Evolutionary conservation across 2,888 invertebrate genomes (phyloP), one percentile per base, ranked within the genome.

Genomic region (Sisyra terminalis): DNA sequence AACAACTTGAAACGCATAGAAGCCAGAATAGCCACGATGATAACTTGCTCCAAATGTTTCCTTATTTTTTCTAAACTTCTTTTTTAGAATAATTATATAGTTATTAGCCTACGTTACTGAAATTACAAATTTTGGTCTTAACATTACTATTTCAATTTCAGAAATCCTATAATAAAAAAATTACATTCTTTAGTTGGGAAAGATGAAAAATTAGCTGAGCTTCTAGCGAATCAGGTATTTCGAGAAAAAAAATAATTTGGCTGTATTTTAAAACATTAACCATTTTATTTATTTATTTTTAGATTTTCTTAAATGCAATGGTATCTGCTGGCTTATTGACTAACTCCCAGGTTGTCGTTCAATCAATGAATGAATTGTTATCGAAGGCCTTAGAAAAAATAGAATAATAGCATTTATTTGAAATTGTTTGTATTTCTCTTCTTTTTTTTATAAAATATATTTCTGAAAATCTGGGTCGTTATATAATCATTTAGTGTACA

Each of bases 291-390:
- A 29, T 16, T 51, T 50, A 45, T 53, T 50, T 66, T 72, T 45
- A 84, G 77, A 60, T 97, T 31, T 96, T 93, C 59, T 78, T 81
- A 44, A 93, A 94, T 60, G 87, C 93, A 0, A 88, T 97, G 88
- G 87, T 94, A 8, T 84, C 85, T 3, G 96, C 96, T 31, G 96
- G 96, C 8, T 69, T 97, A 24, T 74, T 93, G 1, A 84, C 92
- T 58, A 94, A 97, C 66, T 86, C 96, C 0, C 71, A 92, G 48
- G 74, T 78, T 46, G 70, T 94, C 49, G 70, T 96, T 18, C 75
- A 76, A 2, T 76, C 86, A 43, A 79, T 97, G 66, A 96, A 94
- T 61, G 81, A 87, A 51, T 71, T 96, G 42, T 63, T 96, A 48
- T 71, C 76, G 2, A 74, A 81, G 60, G 83, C 82, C 36, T 68